These are phyloP conservation scores for Lates calcarifer DNA, from an alignment of 2,113 vertebrate species.

Conservation along the genomic window DNA sequence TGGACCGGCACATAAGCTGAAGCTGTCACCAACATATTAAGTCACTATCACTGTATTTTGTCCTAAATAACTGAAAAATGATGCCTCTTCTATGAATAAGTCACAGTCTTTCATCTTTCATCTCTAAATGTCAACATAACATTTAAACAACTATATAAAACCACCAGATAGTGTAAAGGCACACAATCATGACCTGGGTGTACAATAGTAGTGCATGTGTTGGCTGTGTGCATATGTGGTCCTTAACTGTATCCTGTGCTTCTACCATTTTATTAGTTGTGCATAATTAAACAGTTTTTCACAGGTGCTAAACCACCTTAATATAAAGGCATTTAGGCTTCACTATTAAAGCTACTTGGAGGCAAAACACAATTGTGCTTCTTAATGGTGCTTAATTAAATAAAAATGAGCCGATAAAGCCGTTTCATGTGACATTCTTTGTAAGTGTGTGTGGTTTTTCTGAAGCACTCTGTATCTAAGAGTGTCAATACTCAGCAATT, in stretches of 20 bases:
- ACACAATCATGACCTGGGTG: background rate
- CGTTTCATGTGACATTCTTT: background rate
- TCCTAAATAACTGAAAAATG: too few relatives aligned
- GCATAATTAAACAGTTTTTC: constrained; percentile 20
- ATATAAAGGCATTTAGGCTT: constrained; percentile 13
- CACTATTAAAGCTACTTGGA: constrained; percentile 6
- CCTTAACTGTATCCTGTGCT: background rate
- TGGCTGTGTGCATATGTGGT: background rate
- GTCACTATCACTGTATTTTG: too few relatives aligned
- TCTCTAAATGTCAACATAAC: background rate
- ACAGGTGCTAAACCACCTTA: background rate
- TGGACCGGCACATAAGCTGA: too few relatives aligned
- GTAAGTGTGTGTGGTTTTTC: constrained; percentile 13
- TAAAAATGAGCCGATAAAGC: constrained; percentile 36
- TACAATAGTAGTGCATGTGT: background rate
- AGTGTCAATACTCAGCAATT: constrained; percentile 16
- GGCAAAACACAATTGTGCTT: constrained; percentile 19
- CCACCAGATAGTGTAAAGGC: background rate
- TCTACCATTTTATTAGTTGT: background rate
- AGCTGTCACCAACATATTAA: too few relatives aligned
- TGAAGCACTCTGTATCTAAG: constrained; percentile 14
- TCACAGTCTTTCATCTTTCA: background rate
- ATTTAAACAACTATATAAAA: background rate
- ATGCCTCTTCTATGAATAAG: background rate
- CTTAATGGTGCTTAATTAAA: constrained; percentile 38